These are phyloP conservation scores for Flexamia atlantica DNA, from an alignment of 2,888 invertebrate genomes.

Conservation along the genomic window DNA sequence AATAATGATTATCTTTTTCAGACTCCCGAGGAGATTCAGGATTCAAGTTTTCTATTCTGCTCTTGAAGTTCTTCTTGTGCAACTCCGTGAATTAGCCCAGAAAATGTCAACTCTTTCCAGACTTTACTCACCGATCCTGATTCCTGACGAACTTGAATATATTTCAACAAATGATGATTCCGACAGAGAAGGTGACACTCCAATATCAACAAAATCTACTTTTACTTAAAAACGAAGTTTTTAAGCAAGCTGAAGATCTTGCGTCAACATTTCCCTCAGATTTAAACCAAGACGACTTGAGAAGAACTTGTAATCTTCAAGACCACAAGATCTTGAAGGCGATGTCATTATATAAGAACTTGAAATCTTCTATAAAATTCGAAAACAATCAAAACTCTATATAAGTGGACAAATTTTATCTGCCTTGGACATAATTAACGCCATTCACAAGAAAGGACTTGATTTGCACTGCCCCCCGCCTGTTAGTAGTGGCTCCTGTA, in stretches of 20 bases:
- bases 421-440: background rate
- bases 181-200: background rate
- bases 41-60: constrained; percentile 3
- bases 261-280: constrained; percentile 40
- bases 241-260: constrained; percentile 9
- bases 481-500: constrained; percentile 21
- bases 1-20: background rate
- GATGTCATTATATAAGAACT: background rate
- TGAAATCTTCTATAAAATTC: background rate
- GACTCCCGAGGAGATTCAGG: background rate
- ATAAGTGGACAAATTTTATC: constrained; percentile 29
- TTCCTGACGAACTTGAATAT: background rate
- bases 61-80: background rate
- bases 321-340: too few species aligned
- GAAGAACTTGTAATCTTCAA: too few species aligned
- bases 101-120: background rate
- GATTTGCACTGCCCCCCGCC: constrained; percentile 11
- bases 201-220: background rate
- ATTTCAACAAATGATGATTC: background rate
- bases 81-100: background rate
- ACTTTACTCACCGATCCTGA: constrained; percentile 1
- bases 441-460: constrained; percentile 22
- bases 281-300: background rate
- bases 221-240: background rate
- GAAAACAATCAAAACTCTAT: constrained; percentile 2